Evolutionary conservation across 2,113 vertebrate genomes (phyloP).

Genomic region (Vulpes vulpes): DNA sequence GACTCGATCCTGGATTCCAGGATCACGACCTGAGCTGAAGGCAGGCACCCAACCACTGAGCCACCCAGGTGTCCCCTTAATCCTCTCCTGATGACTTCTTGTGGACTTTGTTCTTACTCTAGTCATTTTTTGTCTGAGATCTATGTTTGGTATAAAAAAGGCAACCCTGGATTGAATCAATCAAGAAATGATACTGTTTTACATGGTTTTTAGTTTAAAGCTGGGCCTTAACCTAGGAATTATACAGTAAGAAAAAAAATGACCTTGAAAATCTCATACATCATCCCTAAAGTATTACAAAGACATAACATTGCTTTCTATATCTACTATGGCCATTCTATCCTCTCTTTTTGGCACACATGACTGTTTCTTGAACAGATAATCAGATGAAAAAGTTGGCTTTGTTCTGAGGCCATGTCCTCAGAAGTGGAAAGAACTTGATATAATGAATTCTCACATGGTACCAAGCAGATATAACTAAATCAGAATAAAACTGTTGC

Average conservation of each 20-base stretch:
- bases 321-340: fast-evolving
- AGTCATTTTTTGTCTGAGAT: neutral
- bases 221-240: neutral
- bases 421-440: neutral
- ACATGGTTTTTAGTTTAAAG: neutral
- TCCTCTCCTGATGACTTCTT: neutral
- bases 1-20: too few relatives aligned
- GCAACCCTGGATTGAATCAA: neutral
- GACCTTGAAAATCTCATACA: neutral
- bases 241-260: neutral
- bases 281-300: neutral
- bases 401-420: neutral
- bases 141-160: neutral
- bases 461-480: neutral
- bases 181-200: neutral
- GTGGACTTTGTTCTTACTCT: neutral
- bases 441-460: neutral
- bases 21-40: too few relatives aligned
- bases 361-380: neutral
- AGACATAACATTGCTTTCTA: neutral
- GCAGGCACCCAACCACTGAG: too few relatives aligned
- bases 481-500: neutral
- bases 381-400: neutral
- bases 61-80: neutral
- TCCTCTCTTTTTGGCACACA: neutral